Conservation (phyloP, 2,888 invertebrate genomes). For the Anthoptus insignis region DNA sequence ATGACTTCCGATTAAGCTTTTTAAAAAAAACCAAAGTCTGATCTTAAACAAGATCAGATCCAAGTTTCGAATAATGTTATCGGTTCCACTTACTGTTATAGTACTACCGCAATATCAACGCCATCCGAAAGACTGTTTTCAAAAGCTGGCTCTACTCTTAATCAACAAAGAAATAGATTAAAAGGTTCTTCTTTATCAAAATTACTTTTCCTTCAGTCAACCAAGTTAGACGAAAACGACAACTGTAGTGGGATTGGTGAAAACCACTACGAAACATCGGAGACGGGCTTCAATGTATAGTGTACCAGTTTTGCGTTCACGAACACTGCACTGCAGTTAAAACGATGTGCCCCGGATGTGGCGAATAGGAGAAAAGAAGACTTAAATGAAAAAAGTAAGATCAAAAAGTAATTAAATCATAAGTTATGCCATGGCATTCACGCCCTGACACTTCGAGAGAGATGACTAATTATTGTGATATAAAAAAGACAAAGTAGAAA, state of each 20-base stretch:
- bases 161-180: too few species aligned
- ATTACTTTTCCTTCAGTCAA: not conserved
- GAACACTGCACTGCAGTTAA: conserved; percentile 28
- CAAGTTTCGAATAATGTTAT: not conserved
- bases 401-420: conserved; percentile 9
- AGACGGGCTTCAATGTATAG: conserved; percentile 32
- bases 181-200: not conserved
- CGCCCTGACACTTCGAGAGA: conserved; percentile 23
- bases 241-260: conserved; percentile 34
- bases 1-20: too few species aligned
- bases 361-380: conserved; percentile 1
- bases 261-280: conserved; percentile 40
- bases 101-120: too few species aligned
- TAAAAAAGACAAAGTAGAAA: conserved; percentile 11
- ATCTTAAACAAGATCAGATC: not conserved
- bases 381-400: not conserved
- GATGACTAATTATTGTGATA: conserved; percentile 27
- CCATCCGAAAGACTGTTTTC: too few species aligned
- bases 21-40: too few species aligned
- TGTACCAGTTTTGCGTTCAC: conserved; percentile 37
- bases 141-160: too few species aligned
- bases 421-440: conserved; percentile 24
- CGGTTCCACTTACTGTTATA: too few species aligned
- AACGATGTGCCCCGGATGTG: conserved; percentile 19
- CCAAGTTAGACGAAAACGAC: conserved; percentile 17